A percentile compares a stretch with the other conserved stretches of the same genome.
phyloP scores from a whole-genome alignment of 35 echinoderm and acorn worm species.

The Ptychodera flava region DNA sequence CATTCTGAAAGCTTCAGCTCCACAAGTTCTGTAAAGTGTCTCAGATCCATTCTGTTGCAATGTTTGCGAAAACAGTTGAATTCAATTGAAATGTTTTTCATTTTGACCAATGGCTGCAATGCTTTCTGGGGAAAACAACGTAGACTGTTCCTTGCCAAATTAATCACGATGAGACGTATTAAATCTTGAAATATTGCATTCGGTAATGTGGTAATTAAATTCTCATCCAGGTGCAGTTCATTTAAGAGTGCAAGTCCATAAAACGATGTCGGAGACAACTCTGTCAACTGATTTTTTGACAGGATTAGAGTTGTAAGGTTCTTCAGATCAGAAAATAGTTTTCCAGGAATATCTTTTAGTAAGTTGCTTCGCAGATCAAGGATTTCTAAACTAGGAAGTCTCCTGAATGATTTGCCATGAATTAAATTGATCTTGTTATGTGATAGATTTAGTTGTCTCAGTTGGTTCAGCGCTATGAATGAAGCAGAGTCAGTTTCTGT shows the following conservation, averaged over 20 bases:
- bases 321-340: not conserved
- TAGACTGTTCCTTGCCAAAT: not conserved
- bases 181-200: not conserved
- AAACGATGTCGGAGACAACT: not conserved
- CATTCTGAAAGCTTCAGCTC: not conserved
- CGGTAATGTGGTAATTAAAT: not conserved
- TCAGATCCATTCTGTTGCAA: not conserved
- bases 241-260: not conserved
- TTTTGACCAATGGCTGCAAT: not conserved
- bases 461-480: not conserved
- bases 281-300: not conserved
- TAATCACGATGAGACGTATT: not conserved
- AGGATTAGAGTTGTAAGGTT: not conserved
- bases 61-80: not conserved
- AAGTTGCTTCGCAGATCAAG: not conserved
- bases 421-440: not conserved
- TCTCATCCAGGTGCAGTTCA: not conserved
- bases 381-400: not conserved
- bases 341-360: not conserved
- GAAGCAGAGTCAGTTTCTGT: not conserved
- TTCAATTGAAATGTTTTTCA: not conserved
- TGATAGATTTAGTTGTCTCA: not conserved
- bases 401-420: not conserved
- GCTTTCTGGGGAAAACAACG: not conserved
- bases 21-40: not conserved